Evolutionary conservation across 2,888 invertebrate species (phyloP), one percentile per base, ranked within the genome.

Genomic region (Tridacna gigas): DNA sequence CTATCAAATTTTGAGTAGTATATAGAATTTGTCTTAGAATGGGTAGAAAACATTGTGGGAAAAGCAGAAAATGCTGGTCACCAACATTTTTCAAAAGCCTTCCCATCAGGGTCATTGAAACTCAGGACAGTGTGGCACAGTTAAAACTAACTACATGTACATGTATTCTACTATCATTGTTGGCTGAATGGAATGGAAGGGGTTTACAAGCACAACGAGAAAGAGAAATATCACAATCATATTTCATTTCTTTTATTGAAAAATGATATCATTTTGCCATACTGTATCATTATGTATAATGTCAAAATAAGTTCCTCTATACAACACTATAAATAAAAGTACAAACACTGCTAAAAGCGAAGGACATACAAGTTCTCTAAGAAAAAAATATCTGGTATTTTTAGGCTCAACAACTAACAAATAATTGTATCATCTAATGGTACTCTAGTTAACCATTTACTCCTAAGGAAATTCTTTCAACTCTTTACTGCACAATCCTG

Each of bases 221-320:
- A 7, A 37, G 7, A 37, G 37, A 7, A 37, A 2, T 37, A 37
- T 37, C 37, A 37, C 2, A 4, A 37, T 37, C 7, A 37, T 37
- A 37, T 7, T 37, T 37, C 37, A 45, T 71, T 71, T 71, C 47
- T 5, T 71, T 71, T 71, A 71, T 71, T 71, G 45, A 22, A 37
- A 67, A 71, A 71, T 51, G 71, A 71, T 71, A 71, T 47, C 45
- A 26, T 71, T 47, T 71, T 26, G 71, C 20, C 71, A 71, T 37
- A 56, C 11, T 37, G 37, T 37, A 37, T 37, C 20, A 67, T 71
- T 26, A 47, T 51, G 51, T 71, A 71, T 71, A 71, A 71, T 22
- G 48, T 71, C 71, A 71, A 71, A 71, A 71, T 71, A 47, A 15
- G 22, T 71, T 71, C 71, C 51, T 25, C 28, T 51, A 47, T 71